phyloP scores from a whole-genome alignment of 1,140 invertebrate species.

The Branchinecta lynchi region DNA sequence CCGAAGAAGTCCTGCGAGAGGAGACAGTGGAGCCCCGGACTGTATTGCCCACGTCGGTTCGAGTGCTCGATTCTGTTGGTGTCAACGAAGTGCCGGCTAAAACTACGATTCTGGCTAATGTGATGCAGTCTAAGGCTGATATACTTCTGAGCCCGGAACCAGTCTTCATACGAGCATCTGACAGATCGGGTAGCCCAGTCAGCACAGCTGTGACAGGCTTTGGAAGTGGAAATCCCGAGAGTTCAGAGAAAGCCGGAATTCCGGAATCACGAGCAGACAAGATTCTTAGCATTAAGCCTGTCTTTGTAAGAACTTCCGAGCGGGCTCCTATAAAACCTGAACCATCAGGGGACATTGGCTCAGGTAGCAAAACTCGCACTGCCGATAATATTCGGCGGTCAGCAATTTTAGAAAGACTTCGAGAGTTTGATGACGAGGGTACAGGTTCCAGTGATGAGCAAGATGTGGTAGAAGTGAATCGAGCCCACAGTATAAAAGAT shows the following conservation, averaged over 20 bases:
- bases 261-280: neutral
- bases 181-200: too few relatives aligned
- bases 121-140: neutral
- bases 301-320: too few relatives aligned
- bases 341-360: neutral
- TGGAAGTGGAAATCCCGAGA: neutral
- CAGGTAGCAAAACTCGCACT: neutral
- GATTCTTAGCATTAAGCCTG: too few relatives aligned
- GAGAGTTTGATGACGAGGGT: neutral
- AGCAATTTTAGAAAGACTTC: neutral
- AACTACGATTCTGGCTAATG: neutral
- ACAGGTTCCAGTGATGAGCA: neutral
- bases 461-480: neutral
- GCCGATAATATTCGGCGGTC: neutral
- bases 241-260: neutral
- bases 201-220: neutral
- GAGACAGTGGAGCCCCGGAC: too few relatives aligned
- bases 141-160: neutral
- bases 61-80: neutral
- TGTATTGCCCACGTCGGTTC: too few relatives aligned
- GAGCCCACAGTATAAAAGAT: neutral
- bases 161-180: too few relatives aligned
- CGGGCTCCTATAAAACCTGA: neutral
- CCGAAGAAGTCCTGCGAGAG: neutral
- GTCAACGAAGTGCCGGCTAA: neutral